Evolutionary conservation across 92 coral and sea anemone genomes (phyloP).

Genomic region (Palythoa caribaeorum): DNA sequence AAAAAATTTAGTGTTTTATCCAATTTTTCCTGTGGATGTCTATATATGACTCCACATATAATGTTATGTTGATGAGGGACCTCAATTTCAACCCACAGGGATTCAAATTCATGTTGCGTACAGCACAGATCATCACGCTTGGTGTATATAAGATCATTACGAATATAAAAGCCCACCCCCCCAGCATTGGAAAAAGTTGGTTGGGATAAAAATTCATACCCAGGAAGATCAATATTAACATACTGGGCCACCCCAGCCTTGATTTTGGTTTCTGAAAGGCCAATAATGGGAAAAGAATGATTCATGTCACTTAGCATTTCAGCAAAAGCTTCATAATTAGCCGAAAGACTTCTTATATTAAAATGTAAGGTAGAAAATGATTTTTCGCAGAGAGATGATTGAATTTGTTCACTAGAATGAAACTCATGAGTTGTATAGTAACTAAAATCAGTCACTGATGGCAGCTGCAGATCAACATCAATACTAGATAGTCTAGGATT

Average conservation of each 20-base stretch:
- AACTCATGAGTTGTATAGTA: slow-evolving; percentile 52
- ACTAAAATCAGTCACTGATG: slow-evolving; percentile 52
- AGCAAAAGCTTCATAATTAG: slow-evolving; percentile 24
- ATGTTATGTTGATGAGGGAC: slow-evolving; percentile 34
- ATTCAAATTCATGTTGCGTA: slow-evolving; percentile 47
- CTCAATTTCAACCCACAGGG: slow-evolving; percentile 64
- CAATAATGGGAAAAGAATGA: slow-evolving; percentile 42
- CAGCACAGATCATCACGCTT: slow-evolving; percentile 46
- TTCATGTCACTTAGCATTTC: slow-evolving; percentile 53
- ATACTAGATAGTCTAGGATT: slow-evolving; percentile 39
- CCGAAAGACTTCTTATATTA: slow-evolving; percentile 34
- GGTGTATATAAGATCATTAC: slow-evolving; percentile 39
- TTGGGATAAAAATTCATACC: slow-evolving; percentile 29
- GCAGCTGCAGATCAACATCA: slow-evolving; percentile 51
- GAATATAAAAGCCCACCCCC: slow-evolving; percentile 51
- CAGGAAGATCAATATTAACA: slow-evolving; percentile 34
- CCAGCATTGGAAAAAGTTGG: slow-evolving; percentile 56
- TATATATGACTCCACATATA: slow-evolving; percentile 50
- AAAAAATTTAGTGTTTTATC: slow-evolving; percentile 40
- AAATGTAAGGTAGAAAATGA: slow-evolving; percentile 49
- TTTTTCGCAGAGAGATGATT: slow-evolving; percentile 28
- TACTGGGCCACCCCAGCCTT: slow-evolving; percentile 28
- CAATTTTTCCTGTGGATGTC: slow-evolving; percentile 50
- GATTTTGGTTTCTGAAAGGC: slow-evolving; percentile 60
- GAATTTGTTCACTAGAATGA: slow-evolving; percentile 54